Conservation (phyloP, 2,888 invertebrate genomes). For the Anorthoa munda region DNA sequence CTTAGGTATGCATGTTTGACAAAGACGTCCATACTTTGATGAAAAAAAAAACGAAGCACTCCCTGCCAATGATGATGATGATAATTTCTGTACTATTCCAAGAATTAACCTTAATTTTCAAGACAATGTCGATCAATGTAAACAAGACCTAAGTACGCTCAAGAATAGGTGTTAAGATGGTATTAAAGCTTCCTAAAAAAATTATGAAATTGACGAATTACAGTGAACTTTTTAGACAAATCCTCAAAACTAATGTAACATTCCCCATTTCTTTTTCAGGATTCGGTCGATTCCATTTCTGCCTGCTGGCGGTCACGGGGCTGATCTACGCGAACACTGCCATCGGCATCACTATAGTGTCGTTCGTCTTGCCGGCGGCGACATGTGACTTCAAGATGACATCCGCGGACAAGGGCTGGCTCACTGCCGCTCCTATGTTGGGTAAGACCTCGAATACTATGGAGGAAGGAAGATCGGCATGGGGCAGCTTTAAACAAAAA, state of each 20-base stretch:
- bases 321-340: slow-evolving; percentile 96
- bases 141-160: neutral
- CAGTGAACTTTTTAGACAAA: neutral
- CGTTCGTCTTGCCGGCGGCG: slow-evolving; percentile 96
- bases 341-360: slow-evolving; percentile 95
- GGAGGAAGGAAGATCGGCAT: neutral
- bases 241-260: neutral
- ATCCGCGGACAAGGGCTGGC: slow-evolving; percentile 94
- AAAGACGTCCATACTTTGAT: neutral
- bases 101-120: neutral
- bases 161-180: neutral
- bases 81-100: neutral
- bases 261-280: slow-evolving; percentile 86
- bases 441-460: slow-evolving; percentile 86
- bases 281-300: slow-evolving; percentile 96
- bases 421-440: slow-evolving; percentile 94
- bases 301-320: slow-evolving; percentile 94
- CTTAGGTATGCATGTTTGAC: neutral
- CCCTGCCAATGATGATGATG: neutral
- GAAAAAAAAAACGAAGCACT: neutral
- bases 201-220: neutral
- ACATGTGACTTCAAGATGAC: slow-evolving; percentile 96
- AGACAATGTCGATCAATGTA: neutral
- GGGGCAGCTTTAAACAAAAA: neutral
- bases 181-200: too few species aligned